phyloP scores from a whole-genome alignment of 2,113 vertebrate species.

The Marcusenius ussheri region DNA sequence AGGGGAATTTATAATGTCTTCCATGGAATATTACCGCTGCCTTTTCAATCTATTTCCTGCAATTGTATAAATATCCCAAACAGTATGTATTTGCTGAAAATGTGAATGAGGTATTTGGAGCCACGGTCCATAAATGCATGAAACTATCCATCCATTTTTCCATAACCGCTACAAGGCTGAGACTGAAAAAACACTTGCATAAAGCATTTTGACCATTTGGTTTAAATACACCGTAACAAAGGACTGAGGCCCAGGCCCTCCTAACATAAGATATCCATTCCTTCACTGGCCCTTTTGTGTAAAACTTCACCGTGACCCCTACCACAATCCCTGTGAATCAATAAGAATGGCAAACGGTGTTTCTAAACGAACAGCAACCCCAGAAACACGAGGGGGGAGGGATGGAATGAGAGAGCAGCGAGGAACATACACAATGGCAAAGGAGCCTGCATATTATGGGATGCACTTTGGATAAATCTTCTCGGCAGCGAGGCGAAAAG shows the following conservation, averaged over 20 bases:
- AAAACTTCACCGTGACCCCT: background rate
- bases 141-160: background rate
- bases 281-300: background rate
- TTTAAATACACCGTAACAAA: background rate
- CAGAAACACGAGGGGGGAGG: background rate
- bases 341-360: background rate
- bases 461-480: background rate
- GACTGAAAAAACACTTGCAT: background rate
- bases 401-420: background rate
- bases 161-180: background rate
- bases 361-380: background rate
- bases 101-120: background rate
- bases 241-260: background rate
- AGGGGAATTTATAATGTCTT: background rate
- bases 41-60: background rate
- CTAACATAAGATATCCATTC: background rate
- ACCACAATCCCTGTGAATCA: background rate
- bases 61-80: background rate
- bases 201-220: background rate
- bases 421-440: constrained; percentile 10
- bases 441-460: background rate
- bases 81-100: background rate
- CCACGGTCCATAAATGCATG: background rate
- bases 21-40: background rate
- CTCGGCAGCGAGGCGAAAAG: constrained; percentile 5